Percentiles rank a stretch among this genome's conserved stretches.
Conservation (phyloP, 1,140 invertebrate genomes). For the Drosophila orosa region DNA sequence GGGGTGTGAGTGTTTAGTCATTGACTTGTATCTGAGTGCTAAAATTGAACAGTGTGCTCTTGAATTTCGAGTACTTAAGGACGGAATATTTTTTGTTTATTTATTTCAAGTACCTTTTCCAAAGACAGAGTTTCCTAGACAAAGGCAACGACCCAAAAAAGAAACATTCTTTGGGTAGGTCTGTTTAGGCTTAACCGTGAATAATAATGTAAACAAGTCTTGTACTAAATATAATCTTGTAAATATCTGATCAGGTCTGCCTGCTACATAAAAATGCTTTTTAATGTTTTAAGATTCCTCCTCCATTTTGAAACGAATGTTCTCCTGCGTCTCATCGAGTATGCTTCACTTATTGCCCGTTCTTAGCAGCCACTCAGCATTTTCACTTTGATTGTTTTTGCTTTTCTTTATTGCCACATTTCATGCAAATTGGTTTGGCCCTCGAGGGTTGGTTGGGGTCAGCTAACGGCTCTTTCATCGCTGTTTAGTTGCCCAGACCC, state of each 20-base stretch:
- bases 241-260: slow-evolving; percentile 1
- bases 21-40: neutral
- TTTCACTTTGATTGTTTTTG: slow-evolving; percentile 45
- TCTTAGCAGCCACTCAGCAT: slow-evolving; percentile 32
- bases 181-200: slow-evolving; percentile 7
- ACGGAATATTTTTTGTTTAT: slow-evolving; percentile 23
- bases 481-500: slow-evolving; percentile 40
- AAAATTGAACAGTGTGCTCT: slow-evolving; percentile 17
- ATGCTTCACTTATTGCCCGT: slow-evolving; percentile 17
- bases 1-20: slow-evolving; percentile 17
- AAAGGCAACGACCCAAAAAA: slow-evolving; percentile 28
- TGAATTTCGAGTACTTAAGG: slow-evolving; percentile 25
- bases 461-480: slow-evolving; percentile 64
- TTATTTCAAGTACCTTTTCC: slow-evolving; percentile 23
- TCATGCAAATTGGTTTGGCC: slow-evolving; percentile 56
- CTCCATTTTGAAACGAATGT: slow-evolving; percentile 9
- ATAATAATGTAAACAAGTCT: slow-evolving; percentile 17
- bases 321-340: slow-evolving; percentile 18
- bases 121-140: slow-evolving; percentile 8
- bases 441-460: slow-evolving; percentile 44
- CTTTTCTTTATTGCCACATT: slow-evolving; percentile 49
- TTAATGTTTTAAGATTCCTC: neutral
- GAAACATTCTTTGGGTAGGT: slow-evolving; percentile 50
- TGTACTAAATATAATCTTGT: slow-evolving; percentile 8
- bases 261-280: neutral